Base-by-base conservation (phyloP, 2,113 vertebrate genomes). In the Erythrolamprus reginae region DNA sequence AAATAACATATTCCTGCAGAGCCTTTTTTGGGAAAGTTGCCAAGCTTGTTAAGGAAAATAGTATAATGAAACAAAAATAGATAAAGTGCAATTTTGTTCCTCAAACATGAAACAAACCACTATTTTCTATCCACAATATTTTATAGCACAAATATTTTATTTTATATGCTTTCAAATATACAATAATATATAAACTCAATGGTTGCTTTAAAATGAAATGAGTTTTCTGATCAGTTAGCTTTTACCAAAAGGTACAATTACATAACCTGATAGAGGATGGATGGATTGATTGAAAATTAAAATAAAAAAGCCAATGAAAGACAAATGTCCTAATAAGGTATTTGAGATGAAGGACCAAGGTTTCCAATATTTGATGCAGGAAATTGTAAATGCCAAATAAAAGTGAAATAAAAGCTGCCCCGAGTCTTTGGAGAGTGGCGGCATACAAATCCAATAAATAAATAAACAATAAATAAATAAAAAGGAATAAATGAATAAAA, bases 201-300 rank as follows among this genome's bases (percentile, higher is more conserved):
- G 95, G 95, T 94, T 96, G 93, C 92, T 96, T 97, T 96, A 97
- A 96, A 95, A 95, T 96, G 95, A 95, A 96, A 97, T 97, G 93
- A 94, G 93, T 95, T 97, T 97, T 97, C 94, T 97, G 96, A 97
- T 97, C 95, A 96, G 93, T 95, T 96, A 96, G 92, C 90, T 95
- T 94, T 91, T 96, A 95, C 95, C 95, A 97, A 95, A 96, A 97
- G 93, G 95, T 95, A 92, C 93, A 96, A 95, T 97, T 55, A 96
- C 96, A 92, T 96, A 94, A 95, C 93, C 94, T 92, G 84, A 89
- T 89, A 82, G 91, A 91, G 93, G 92, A 88, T 95, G 93, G 92
- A 88, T 95, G 95, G 94, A 95, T 95, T 95, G 58, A 33, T 48
- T 88, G 23, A 17, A 17, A 65, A 65, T 33, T 28, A 65, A 65